Percentiles rank a stretch among this genome's conserved stretches.
These are phyloP conservation scores for Dallia pectoralis DNA, from an alignment of 2,797 vertebrate genomes.

Conservation along the genomic window DNA sequence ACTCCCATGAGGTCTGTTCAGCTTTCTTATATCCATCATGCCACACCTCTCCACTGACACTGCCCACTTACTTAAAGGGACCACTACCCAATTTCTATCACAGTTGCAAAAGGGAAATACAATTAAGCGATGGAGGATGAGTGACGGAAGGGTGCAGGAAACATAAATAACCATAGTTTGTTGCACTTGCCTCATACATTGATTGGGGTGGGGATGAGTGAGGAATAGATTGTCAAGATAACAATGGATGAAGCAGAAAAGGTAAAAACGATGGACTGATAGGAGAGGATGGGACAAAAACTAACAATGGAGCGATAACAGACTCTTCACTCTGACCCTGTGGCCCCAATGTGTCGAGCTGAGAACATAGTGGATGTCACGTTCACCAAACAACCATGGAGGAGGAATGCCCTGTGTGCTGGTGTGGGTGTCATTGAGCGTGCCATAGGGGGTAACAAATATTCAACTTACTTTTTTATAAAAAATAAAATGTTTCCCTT, in stretches of 20 bases:
- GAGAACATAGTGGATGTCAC: background rate
- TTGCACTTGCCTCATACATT: background rate
- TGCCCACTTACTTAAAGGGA: no score
- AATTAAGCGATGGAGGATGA: background rate
- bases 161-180: background rate
- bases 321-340: background rate
- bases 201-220: background rate
- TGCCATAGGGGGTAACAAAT: no score
- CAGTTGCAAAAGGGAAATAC: no score
- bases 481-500: no score
- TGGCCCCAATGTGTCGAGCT: background rate
- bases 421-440: background rate
- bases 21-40: no score
- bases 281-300: background rate
- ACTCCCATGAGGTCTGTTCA: no score
- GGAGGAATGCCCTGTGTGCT: background rate
- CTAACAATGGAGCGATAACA: background rate
- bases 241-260: background rate
- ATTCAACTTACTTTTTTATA: no score
- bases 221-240: background rate
- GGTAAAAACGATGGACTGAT: background rate
- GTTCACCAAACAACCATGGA: background rate
- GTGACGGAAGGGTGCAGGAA: background rate
- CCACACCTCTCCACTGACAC: no score
- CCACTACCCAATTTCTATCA: no score